Percentiles rank a stretch among this genome's conserved stretches.
These are phyloP conservation scores for Aleiodes testaceus DNA, from an alignment of 2,888 invertebrate genomes.

Conservation along the genomic window DNA sequence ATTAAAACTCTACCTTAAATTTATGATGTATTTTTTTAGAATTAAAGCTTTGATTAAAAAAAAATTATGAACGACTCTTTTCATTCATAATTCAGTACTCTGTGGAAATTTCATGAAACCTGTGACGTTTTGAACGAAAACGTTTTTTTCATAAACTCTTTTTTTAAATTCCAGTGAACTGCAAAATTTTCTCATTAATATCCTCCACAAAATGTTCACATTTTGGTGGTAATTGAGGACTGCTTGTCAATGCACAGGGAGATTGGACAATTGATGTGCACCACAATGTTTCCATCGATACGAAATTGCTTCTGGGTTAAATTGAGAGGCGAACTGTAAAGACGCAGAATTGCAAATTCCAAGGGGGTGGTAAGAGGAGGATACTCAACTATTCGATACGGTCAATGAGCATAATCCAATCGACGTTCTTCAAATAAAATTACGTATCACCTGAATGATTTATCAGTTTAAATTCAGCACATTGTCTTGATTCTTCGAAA, in stretches of 20 bases:
- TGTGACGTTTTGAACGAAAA: too few relatives aligned
- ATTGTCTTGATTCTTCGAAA: not conserved
- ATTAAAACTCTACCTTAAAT: too few relatives aligned
- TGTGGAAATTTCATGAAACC: too few relatives aligned
- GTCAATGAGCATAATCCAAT: not conserved
- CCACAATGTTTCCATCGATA: constrained; percentile 15
- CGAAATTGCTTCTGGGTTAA: constrained; percentile 14
- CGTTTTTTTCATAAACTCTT: too few relatives aligned
- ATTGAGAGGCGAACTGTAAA: constrained; percentile 11
- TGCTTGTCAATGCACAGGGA: constrained; percentile 7
- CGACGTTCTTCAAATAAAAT: not conserved
- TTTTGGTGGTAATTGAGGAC: not conserved
- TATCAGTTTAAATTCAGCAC: not conserved
- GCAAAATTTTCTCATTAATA: too few relatives aligned
- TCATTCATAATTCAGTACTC: too few relatives aligned
- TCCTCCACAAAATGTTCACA: not conserved
- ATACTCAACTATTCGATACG: not conserved
- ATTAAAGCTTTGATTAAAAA: too few relatives aligned
- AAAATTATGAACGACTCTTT: too few relatives aligned
- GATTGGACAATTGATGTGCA: constrained; percentile 7
- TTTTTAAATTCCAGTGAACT: too few relatives aligned
- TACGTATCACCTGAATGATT: not conserved
- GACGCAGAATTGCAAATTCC: not conserved
- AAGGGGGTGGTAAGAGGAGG: not conserved
- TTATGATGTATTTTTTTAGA: too few relatives aligned